These are phyloP conservation scores for Microctonus brassicae DNA, from an alignment of 2,888 invertebrate species.

Conservation along the genomic window DNA sequence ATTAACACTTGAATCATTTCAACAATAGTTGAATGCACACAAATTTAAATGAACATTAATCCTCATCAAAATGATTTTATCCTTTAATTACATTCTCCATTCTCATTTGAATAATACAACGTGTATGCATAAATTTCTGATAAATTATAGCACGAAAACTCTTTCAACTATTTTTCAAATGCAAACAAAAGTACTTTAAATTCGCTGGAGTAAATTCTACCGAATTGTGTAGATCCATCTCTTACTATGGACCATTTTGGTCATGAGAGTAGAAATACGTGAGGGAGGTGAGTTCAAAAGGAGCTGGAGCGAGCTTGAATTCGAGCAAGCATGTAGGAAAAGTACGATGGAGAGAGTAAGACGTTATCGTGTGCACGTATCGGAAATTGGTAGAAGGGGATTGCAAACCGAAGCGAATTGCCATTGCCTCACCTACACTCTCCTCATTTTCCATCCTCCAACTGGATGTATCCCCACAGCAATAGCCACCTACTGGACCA, in stretches of 20 bases:
- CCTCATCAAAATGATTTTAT: not conserved
- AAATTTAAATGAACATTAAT: not conserved
- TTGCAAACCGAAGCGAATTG: constrained; percentile 40
- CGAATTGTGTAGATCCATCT: constrained; percentile 23
- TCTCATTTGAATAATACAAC: not conserved
- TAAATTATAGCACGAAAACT: not conserved
- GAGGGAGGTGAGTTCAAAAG: not conserved
- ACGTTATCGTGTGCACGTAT: constrained; percentile 43
- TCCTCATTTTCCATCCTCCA: constrained; percentile 8
- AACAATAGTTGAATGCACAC: not conserved
- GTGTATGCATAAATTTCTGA: too few species aligned
- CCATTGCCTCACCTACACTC: constrained; percentile 21
- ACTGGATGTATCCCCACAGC: not conserved
- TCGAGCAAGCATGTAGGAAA: not conserved
- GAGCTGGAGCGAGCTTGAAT: not conserved
- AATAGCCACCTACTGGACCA: not conserved
- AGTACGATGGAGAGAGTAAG: not conserved
- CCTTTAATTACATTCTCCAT: not conserved
- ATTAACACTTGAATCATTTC: not conserved
- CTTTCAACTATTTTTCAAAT: not conserved
- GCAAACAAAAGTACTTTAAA: not conserved
- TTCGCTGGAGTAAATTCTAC: not conserved
- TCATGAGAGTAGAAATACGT: constrained; percentile 19
- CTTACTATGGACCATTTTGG: not conserved
- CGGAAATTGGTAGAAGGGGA: constrained; percentile 40